These are phyloP conservation scores for Bos javanicus DNA, from an alignment of 2,113 vertebrate species.

Conservation along the genomic window DNA sequence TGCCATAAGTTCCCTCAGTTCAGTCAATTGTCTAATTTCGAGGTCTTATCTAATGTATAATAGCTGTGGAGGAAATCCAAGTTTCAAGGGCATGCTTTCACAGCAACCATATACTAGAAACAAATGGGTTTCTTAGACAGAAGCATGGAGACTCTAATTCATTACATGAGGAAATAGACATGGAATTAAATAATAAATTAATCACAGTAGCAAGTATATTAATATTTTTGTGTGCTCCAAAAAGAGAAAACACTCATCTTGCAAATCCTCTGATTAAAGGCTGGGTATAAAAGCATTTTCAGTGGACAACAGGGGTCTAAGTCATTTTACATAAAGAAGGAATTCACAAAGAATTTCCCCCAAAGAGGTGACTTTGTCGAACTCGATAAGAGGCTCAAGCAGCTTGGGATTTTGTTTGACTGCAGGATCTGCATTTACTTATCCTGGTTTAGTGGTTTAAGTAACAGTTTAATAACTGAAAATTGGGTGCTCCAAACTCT, in stretches of 20 bases:
- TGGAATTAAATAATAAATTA: slow-evolving; percentile 45
- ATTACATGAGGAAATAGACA: slow-evolving; percentile 55
- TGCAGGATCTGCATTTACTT: neutral
- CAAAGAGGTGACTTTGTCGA: neutral
- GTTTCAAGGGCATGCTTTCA: slow-evolving; percentile 60
- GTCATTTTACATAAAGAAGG: slow-evolving; percentile 2
- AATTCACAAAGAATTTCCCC: slow-evolving; percentile 59
- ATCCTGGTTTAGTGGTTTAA: neutral
- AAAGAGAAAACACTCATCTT: slow-evolving; percentile 40
- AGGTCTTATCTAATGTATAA: slow-evolving; percentile 49
- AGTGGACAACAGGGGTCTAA: neutral
- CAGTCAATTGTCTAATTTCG: slow-evolving; percentile 35
- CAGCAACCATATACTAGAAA: slow-evolving; percentile 13
- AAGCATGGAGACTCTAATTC: slow-evolving; percentile 42
- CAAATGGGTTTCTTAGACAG: slow-evolving; percentile 57
- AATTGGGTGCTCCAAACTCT: neutral
- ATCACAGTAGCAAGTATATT: neutral
- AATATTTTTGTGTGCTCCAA: neutral
- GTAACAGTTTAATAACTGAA: slow-evolving; percentile 41
- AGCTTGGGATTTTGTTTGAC: neutral
- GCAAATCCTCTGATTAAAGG: slow-evolving; percentile 54
- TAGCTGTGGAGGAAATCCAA: slow-evolving; percentile 25
- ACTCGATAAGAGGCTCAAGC: neutral
- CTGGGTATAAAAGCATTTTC: slow-evolving; percentile 2
- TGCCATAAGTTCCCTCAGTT: slow-evolving; percentile 55